Evolutionary conservation across 2,888 invertebrate species (phyloP).

Genomic region (Hirtodrosophila histrioides): DNA sequence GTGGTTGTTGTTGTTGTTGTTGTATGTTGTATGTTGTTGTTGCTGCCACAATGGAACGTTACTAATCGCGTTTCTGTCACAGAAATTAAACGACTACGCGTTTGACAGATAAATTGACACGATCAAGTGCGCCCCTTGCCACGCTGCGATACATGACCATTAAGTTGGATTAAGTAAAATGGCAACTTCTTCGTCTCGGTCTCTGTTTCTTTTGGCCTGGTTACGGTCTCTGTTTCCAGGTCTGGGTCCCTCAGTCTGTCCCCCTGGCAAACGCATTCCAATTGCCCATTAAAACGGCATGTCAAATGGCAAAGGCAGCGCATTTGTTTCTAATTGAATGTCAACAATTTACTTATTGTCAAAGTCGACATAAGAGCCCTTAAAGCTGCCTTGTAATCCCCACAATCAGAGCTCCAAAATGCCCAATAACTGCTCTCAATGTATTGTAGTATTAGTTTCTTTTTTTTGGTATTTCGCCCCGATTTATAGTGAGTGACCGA

Average conservation of each 20-base stretch:
- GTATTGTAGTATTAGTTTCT: slow-evolving; percentile 3
- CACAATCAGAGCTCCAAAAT: slow-evolving; percentile 18
- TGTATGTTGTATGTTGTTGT: slow-evolving; percentile 24
- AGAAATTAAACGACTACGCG: slow-evolving; percentile 72
- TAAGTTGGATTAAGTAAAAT: slow-evolving; percentile 70
- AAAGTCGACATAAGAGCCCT: slow-evolving; percentile 35
- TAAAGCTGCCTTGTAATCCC: slow-evolving; percentile 33
- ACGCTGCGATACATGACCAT: slow-evolving; percentile 46
- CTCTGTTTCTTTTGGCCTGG: not conserved
- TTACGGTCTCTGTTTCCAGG: not conserved
- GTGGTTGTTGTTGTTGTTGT: slow-evolving; percentile 22
- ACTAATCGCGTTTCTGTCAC: slow-evolving; percentile 81
- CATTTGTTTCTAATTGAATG: slow-evolving; percentile 62
- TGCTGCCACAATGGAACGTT: slow-evolving; percentile 66
- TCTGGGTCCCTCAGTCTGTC: slow-evolving; percentile 2
- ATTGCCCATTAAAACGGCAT: slow-evolving; percentile 61
- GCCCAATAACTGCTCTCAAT: slow-evolving; percentile 14
- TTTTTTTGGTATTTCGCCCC: slow-evolving; percentile 5
- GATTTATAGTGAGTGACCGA: slow-evolving; percentile 14
- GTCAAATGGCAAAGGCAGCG: slow-evolving; percentile 53
- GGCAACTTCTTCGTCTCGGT: slow-evolving; percentile 58
- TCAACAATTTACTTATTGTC: slow-evolving; percentile 62
- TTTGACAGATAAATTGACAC: slow-evolving; percentile 80
- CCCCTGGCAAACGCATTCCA: slow-evolving; percentile 38
- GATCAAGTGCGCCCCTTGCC: slow-evolving; percentile 69